phyloP scores from a whole-genome alignment of 2,113 vertebrate genomes.

The Girardinichthys multiradiatus region DNA sequence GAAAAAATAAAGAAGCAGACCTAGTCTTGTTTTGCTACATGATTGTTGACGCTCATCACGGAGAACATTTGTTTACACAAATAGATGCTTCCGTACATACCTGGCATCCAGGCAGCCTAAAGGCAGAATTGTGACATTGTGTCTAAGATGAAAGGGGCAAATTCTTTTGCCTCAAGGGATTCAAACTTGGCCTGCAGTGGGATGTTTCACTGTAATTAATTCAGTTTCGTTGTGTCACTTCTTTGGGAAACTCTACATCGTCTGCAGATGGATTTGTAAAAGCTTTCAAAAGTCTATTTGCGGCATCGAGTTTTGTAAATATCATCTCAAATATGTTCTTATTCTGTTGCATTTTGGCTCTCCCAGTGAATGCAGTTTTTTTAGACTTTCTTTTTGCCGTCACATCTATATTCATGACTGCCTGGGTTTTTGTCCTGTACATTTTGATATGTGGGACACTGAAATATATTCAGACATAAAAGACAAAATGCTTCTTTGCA shows the following conservation, averaged over 20 bases:
- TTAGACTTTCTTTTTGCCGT: conserved; percentile 44
- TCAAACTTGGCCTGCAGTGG: conserved; percentile 62
- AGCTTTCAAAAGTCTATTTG: conserved; percentile 62
- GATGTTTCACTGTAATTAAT: conserved; percentile 63
- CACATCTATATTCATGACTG: conserved; percentile 62
- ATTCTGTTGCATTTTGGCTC: conserved; percentile 31
- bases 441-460: conserved; percentile 29
- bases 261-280: conserved; percentile 38
- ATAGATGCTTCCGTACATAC: conserved; percentile 58
- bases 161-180: conserved; percentile 64
- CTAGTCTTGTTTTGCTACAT: conserved; percentile 48
- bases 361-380: conserved; percentile 25
- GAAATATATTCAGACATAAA: conserved; percentile 42
- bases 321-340: conserved; percentile 29
- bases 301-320: conserved; percentile 39
- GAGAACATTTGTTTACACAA: conserved; percentile 70
- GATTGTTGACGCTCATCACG: conserved; percentile 67
- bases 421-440: conserved; percentile 48
- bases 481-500: conserved; percentile 28
- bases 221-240: conserved; percentile 51
- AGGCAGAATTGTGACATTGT: conserved; percentile 67
- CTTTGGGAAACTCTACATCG: conserved; percentile 42
- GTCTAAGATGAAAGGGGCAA: conserved; percentile 71
- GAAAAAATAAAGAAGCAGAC: conserved; percentile 26
- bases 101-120: conserved; percentile 44